A percentile compares a stretch with the other conserved stretches of the same genome.
Conservation (phyloP, 1,140 invertebrate species). For the Meloidogyne hapla region DNA sequence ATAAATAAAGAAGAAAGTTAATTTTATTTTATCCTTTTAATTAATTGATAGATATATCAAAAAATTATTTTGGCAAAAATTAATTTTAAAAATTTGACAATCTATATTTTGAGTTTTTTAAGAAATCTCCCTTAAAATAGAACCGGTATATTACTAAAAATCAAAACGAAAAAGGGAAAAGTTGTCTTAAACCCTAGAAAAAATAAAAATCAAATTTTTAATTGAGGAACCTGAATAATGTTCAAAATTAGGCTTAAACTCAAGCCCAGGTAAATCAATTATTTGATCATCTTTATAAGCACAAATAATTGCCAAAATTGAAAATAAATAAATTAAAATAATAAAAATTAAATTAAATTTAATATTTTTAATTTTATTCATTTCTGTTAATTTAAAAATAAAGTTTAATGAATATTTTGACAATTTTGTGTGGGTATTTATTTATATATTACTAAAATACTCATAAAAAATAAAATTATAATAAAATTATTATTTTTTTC, state of each 20-base stretch:
- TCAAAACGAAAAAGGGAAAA: no score
- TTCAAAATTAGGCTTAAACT: slow-evolving; percentile 60
- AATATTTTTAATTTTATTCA: not conserved
- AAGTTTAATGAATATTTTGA: not conserved
- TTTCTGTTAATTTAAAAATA: not conserved
- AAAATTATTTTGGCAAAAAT: no score
- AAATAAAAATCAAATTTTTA: no score
- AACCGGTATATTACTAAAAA: no score
- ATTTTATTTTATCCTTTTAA: no score
- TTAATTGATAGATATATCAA: no score
- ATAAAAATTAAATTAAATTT: not conserved
- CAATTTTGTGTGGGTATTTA: not conserved
- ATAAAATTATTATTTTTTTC: not conserved
- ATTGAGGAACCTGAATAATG: slow-evolving; percentile 57
- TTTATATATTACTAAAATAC: not conserved
- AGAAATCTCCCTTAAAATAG: no score
- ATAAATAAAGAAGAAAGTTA: no score
- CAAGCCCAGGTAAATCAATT: slow-evolving; percentile 52
- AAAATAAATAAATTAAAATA: not conserved
- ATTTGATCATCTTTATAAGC: slow-evolving; percentile 52
- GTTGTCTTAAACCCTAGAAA: no score
- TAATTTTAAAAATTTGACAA: no score
- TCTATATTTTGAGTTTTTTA: no score
- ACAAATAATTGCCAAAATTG: not conserved
- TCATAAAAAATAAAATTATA: not conserved